phyloP scores from a whole-genome alignment of 2,113 vertebrate genomes.

The Petroica traversi region DNA sequence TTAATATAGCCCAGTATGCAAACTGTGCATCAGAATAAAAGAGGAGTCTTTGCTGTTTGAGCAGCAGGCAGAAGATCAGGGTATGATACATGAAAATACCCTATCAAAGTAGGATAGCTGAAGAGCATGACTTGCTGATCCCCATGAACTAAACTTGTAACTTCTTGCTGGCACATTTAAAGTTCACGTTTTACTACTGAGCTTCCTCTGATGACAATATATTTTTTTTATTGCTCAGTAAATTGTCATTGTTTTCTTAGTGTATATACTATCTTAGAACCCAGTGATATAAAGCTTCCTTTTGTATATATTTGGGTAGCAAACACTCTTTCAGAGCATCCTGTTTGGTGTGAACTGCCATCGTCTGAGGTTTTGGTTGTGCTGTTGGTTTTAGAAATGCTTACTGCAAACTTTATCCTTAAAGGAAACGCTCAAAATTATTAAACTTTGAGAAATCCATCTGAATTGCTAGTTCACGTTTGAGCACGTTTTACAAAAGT shows the following conservation, averaged over 20 bases:
- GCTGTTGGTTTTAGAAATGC: neutral
- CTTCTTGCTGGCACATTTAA: neutral
- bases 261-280: neutral
- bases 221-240: neutral
- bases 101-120: neutral
- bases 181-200: neutral
- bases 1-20: neutral
- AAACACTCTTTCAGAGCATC: neutral
- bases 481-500: neutral
- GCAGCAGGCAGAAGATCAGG: neutral
- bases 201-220: neutral
- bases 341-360: neutral
- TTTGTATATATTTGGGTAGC: neutral
- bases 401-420: neutral
- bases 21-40: neutral
- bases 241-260: neutral
- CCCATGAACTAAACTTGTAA: neutral
- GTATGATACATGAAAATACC: accelerated
- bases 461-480: neutral
- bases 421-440: neutral
- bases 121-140: neutral
- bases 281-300: neutral
- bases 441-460: neutral
- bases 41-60: neutral
- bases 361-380: neutral